Evolutionary conservation across 2,113 vertebrate species (phyloP).

Genomic region (Equus przewalskii): DNA sequence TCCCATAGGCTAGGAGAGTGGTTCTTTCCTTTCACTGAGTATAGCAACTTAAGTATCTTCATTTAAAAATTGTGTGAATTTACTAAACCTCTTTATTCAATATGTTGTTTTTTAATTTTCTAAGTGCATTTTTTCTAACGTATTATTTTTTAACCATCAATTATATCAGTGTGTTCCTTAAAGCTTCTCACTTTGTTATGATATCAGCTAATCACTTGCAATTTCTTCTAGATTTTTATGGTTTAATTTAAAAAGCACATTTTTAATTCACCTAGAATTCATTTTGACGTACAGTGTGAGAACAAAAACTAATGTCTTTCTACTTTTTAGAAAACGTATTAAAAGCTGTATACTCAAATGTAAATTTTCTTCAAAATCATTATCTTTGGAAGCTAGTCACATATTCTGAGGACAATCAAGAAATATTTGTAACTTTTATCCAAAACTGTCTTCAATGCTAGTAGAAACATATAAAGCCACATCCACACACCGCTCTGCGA

Average conservation of each 20-base stretch:
- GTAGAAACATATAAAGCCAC: constrained; percentile 35
- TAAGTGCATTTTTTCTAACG: neutral
- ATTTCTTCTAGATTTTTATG: constrained; percentile 42
- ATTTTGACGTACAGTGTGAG: neutral
- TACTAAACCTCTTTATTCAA: neutral
- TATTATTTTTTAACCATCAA: constrained; percentile 18
- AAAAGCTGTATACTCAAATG: neutral
- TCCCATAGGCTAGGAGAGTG: neutral
- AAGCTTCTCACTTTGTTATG: neutral
- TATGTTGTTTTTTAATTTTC: constrained; percentile 7
- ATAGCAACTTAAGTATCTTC: neutral
- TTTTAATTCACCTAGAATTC: constrained; percentile 30
- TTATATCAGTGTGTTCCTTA: neutral
- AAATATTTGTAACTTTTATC: constrained; percentile 49
- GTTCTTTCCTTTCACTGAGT: neutral
- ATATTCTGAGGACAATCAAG: constrained; percentile 24
- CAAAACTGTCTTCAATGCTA: constrained; percentile 48
- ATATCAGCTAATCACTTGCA: neutral
- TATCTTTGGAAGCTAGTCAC: constrained; percentile 35
- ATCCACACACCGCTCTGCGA: constrained; percentile 55
- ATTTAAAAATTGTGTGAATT: neutral
- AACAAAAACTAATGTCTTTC: neutral
- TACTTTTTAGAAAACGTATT: constrained; percentile 19
- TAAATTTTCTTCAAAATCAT: constrained; percentile 51
- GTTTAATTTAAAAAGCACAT: neutral